Evolutionary conservation across 2,797 vertebrate species (phyloP).

Genomic region (Sebastes nivosus): DNA sequence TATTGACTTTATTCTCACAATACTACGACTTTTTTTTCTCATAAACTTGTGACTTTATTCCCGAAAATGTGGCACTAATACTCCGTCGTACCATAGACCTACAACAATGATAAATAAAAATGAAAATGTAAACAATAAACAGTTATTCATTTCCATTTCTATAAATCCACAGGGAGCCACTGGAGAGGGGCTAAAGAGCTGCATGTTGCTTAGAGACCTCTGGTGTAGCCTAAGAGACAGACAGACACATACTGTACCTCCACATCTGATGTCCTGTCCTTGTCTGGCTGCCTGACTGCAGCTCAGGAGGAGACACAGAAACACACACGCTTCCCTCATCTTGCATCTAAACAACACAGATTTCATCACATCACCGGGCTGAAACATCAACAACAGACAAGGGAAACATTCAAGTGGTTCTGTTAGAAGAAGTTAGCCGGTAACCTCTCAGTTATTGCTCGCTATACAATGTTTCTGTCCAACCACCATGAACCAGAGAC

Average conservation of each 20-base stretch:
- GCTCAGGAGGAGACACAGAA: constrained; percentile 77
- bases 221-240: neutral
- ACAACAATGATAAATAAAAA: too few species aligned
- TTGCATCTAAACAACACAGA: constrained; percentile 54
- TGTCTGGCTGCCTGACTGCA: constrained; percentile 80
- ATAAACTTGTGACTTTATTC: too few species aligned
- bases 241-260: constrained; percentile 79
- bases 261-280: constrained; percentile 93
- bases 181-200: too few species aligned
- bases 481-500: neutral
- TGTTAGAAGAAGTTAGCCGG: neutral
- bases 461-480: neutral
- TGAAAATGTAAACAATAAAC: too few species aligned
- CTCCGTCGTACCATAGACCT: too few species aligned
- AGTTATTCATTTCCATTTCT: too few species aligned
- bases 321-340: constrained; percentile 74
- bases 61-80: too few species aligned
- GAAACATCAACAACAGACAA: neutral
- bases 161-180: too few species aligned
- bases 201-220: too few species aligned
- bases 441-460: neutral
- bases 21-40: too few species aligned
- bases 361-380: neutral
- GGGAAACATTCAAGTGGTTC: neutral
- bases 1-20: too few species aligned